Conservation (phyloP, 2,888 invertebrate species). For the Spodoptera picta region DNA sequence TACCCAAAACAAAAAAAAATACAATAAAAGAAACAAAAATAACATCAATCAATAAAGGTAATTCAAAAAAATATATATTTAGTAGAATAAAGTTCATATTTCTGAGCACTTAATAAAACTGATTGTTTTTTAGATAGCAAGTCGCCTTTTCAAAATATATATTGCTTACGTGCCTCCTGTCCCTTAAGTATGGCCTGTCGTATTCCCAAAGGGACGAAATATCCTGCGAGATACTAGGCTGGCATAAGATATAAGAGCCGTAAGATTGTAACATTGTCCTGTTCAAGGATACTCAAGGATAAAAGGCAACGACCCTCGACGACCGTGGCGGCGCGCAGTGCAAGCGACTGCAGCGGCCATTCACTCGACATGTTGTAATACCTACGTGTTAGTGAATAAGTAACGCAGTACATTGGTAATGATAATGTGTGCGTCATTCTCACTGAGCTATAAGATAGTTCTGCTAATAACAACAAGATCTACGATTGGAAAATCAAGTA, state of each 20-base stretch:
- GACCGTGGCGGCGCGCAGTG: slow-evolving; percentile 56
- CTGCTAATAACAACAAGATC: no score
- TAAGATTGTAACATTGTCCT: slow-evolving; percentile 76
- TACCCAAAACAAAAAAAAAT: no score
- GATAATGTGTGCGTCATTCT: slow-evolving; percentile 42
- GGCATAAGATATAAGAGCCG: slow-evolving; percentile 77
- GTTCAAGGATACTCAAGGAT: slow-evolving; percentile 87
- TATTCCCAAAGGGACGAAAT: slow-evolving; percentile 89
- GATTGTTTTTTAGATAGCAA: no score
- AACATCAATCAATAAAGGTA: no score
- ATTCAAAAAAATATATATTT: no score
- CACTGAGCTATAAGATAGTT: slow-evolving; percentile 16
- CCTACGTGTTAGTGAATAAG: slow-evolving; percentile 21
- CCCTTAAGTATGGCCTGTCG: slow-evolving; percentile 77
- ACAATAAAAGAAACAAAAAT: no score
- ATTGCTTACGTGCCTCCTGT: slow-evolving; percentile 40
- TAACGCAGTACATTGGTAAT: slow-evolving; percentile 33
- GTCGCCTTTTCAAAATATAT: background rate
- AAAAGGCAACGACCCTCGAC: slow-evolving; percentile 77
- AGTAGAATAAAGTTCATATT: no score
- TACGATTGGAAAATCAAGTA: no score
- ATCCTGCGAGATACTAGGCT: slow-evolving; percentile 87
- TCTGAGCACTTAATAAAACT: no score
- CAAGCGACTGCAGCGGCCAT: slow-evolving; percentile 70
- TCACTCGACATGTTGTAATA: slow-evolving; percentile 62